Evolutionary conservation across 2,797 vertebrate species (phyloP).

Genomic region (Balearica regulorum): DNA sequence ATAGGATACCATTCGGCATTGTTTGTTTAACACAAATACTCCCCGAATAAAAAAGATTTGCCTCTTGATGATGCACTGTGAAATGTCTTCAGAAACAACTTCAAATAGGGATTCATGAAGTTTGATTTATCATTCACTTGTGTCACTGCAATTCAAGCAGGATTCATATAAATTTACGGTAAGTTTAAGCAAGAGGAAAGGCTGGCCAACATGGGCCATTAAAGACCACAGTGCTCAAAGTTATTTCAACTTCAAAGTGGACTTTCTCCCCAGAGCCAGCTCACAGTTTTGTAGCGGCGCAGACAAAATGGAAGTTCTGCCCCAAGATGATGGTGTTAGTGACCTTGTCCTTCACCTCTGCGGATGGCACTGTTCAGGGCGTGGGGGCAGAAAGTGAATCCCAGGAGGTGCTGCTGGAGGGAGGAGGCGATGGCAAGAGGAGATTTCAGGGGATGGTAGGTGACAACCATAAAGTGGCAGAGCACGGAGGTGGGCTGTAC

Average conservation of each 20-base stretch:
- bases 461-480: neutral
- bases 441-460: fast-evolving
- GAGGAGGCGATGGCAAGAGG: neutral
- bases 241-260: neutral
- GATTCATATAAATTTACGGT: neutral
- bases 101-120: neutral
- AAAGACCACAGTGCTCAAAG: neutral
- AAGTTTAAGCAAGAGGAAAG: neutral
- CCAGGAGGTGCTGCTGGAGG: neutral
- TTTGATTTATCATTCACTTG: neutral
- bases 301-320: neutral
- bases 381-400: neutral
- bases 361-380: fast-evolving
- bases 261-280: neutral
- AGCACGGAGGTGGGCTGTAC: neutral
- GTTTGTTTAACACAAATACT: neutral
- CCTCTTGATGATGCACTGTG: neutral
- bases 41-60: neutral
- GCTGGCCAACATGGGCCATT: fast-evolving
- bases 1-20: neutral
- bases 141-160: neutral
- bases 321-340: neutral
- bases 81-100: neutral
- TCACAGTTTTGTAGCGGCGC: fast-evolving
- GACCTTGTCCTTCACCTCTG: neutral